Percentiles rank a stretch among this genome's conserved stretches.
Evolutionary conservation across 2,113 vertebrate species (phyloP).

Genomic region (Trichomycterus rosablanca): DNA sequence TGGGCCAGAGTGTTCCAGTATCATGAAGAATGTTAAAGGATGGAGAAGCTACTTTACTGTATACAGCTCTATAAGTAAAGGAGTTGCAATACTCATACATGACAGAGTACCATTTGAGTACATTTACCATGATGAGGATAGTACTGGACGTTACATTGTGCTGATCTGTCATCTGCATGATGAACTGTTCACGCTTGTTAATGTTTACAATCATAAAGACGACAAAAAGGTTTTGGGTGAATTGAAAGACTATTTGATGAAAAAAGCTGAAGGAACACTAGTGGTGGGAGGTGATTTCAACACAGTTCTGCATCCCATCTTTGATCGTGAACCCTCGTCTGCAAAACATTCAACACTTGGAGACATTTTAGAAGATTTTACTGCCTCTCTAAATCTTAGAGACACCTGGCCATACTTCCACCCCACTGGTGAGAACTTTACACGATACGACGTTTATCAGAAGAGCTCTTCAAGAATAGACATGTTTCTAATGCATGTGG

Average conservation of each 20-base stretch:
- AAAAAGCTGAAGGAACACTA: constrained; percentile 37
- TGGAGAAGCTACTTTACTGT: constrained; percentile 7
- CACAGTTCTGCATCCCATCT: constrained; percentile 25
- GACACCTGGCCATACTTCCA: constrained; percentile 19
- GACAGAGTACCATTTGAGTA: background rate
- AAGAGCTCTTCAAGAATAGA: constrained; percentile 21
- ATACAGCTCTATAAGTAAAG: background rate
- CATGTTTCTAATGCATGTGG: constrained; percentile 8
- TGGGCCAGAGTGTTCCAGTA: background rate
- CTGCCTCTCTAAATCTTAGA: constrained; percentile 10
- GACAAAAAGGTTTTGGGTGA: constrained; percentile 26
- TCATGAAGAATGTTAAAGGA: background rate
- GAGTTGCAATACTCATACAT: constrained; percentile 2
- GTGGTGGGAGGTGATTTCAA: constrained; percentile 36
- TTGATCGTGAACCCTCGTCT: constrained; percentile 6
- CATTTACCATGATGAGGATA: constrained; percentile 28
- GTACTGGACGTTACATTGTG: constrained; percentile 20
- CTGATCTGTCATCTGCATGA: constrained; percentile 24
- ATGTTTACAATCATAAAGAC: constrained; percentile 45
- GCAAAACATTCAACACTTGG: background rate
- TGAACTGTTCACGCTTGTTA: constrained; percentile 40
- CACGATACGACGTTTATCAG: background rate
- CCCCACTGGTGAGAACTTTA: background rate
- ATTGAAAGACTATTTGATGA: constrained; percentile 47
- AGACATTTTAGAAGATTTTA: constrained; percentile 19